Conservation (phyloP, 2,888 invertebrate species). For the Leucoma salicis region DNA sequence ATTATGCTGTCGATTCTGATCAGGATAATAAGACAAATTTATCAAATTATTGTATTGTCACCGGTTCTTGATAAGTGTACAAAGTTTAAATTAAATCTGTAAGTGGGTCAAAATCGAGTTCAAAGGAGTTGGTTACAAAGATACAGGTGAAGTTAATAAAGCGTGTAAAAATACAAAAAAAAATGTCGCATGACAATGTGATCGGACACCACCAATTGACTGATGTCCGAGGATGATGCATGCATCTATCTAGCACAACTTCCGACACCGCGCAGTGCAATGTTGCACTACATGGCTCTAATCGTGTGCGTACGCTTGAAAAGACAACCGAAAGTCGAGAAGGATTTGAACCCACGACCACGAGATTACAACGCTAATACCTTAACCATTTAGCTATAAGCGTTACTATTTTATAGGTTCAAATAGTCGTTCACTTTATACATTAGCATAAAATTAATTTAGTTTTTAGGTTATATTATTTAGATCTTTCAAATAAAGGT, state of each 20-base stretch:
- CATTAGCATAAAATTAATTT: too few species aligned
- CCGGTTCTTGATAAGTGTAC: too few species aligned
- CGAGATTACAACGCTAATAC: neutral
- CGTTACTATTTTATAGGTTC: neutral
- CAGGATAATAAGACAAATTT: too few species aligned
- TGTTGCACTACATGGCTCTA: conserved; percentile 54
- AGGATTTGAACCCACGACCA: conserved; percentile 23
- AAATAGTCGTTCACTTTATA: neutral
- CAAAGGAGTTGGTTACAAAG: too few species aligned
- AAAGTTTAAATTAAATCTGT: too few species aligned
- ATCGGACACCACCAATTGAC: conserved; percentile 11
- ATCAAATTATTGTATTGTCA: too few species aligned
- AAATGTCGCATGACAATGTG: conserved; percentile 36
- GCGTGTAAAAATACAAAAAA: too few species aligned
- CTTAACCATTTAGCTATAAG: conserved; percentile 2
- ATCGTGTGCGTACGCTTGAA: conserved; percentile 50
- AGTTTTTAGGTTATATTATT: too few species aligned
- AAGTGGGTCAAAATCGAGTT: too few species aligned
- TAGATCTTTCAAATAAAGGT: too few species aligned
- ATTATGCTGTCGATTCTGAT: too few species aligned
- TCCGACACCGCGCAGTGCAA: conserved; percentile 62
- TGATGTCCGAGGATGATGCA: conserved; percentile 17
- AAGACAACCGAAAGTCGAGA: neutral
- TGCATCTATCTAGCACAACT: conserved; percentile 54
- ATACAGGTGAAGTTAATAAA: too few species aligned